A percentile compares a stretch with the other conserved stretches of the same genome.
Conservation (phyloP, 2,888 invertebrate genomes). For the Hololepta plana region DNA sequence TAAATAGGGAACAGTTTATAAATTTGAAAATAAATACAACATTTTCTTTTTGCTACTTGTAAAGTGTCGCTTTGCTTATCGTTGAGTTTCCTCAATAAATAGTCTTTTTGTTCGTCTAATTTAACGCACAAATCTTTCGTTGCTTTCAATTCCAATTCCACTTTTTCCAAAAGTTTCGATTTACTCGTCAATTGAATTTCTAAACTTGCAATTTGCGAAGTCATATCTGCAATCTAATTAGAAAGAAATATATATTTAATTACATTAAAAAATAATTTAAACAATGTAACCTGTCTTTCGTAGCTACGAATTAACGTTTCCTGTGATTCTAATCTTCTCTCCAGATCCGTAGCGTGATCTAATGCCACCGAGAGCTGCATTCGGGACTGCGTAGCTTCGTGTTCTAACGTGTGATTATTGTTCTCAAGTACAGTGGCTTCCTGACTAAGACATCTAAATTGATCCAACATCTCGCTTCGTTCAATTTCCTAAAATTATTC, state of each 20-base stretch:
- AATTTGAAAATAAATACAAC: not conserved
- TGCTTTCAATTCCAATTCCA: conserved; percentile 41
- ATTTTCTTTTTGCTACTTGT: conserved; percentile 18
- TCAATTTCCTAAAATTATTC: conserved; percentile 44
- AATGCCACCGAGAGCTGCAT: conserved; percentile 33
- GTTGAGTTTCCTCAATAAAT: conserved; percentile 33
- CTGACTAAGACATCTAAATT: conserved; percentile 56
- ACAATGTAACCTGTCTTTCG: conserved; percentile 39
- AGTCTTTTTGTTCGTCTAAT: conserved; percentile 49
- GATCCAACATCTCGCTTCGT: conserved; percentile 61
- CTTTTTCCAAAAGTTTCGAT: conserved; percentile 34
- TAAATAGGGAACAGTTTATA: too few relatives aligned
- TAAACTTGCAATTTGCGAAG: conserved; percentile 33
- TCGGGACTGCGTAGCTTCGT: conserved; percentile 53
- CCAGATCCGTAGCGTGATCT: conserved; percentile 41
- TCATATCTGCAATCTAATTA: conserved; percentile 29
- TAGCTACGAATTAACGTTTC: conserved; percentile 34
- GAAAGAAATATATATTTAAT: not conserved
- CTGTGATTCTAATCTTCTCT: conserved; percentile 39
- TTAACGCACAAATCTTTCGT: conserved; percentile 40
- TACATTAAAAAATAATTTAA: conserved; percentile 2
- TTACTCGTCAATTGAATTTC: conserved; percentile 45
- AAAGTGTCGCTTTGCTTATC: conserved; percentile 29
- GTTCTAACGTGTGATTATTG: conserved; percentile 63
- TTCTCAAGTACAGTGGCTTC: conserved; percentile 62